These are phyloP conservation scores for Polypedilum pembai DNA, from an alignment of 1,140 invertebrate genomes.

Conservation along the genomic window DNA sequence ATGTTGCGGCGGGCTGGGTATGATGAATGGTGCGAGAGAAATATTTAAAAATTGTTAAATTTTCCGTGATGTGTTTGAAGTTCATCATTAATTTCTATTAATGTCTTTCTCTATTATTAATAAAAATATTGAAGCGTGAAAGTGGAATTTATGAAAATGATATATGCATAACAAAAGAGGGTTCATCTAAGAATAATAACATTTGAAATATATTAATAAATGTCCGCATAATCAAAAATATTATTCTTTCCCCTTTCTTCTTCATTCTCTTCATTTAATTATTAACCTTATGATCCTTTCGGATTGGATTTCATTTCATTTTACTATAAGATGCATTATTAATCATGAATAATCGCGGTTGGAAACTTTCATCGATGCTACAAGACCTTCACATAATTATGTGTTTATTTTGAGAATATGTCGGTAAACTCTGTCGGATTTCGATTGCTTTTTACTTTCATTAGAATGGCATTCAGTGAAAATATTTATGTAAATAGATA, in stretches of 20 bases:
- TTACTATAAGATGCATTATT: no score
- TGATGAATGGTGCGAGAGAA: background rate
- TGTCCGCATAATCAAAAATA: constrained; percentile 5
- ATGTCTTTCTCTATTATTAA: background rate
- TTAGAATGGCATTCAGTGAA: no score
- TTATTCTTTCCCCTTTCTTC: background rate
- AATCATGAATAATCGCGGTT: background rate
- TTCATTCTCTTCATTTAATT: constrained; percentile 9
- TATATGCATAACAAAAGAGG: background rate
- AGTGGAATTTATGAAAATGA: constrained; percentile 18
- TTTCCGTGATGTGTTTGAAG: background rate
- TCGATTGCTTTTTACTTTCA: no score
- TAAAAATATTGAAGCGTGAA: constrained; percentile 18
- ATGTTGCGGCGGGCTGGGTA: background rate
- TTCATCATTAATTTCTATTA: constrained; percentile 14
- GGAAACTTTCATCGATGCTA: background rate
- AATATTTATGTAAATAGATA: no score
- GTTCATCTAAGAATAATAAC: background rate
- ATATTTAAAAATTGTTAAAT: background rate
- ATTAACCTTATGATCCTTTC: no score
- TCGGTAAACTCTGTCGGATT: background rate
- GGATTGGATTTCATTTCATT: no score
- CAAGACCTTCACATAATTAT: background rate
- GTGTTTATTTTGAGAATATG: background rate
- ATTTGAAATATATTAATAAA: constrained; percentile 9